These are phyloP conservation scores for Lepidurus arcticus DNA, from an alignment of 1,140 invertebrate species.

Conservation along the genomic window DNA sequence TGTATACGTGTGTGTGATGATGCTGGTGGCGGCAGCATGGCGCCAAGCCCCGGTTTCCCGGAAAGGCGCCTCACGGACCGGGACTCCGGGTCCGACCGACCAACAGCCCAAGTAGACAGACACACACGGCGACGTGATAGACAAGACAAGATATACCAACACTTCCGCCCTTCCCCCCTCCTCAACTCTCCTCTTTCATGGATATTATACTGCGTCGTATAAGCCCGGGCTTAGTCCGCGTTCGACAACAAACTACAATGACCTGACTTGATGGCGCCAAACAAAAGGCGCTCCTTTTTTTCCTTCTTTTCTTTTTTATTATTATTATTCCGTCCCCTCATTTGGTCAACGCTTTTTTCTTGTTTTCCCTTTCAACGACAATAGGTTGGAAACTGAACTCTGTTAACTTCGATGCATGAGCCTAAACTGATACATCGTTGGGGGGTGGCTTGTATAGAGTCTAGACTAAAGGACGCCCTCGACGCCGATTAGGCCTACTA, in stretches of 20 bases:
- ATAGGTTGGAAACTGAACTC: not conserved
- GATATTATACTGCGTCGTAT: constrained; percentile 22
- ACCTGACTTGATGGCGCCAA: constrained; percentile 20
- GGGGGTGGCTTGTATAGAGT: not conserved
- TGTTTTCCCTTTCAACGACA: not conserved
- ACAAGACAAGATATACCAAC: constrained; percentile 19
- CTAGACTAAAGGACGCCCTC: not conserved
- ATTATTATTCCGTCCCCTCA: not conserved
- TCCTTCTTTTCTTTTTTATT: not conserved
- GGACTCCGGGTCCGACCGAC: not conserved
- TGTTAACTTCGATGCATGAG: not conserved
- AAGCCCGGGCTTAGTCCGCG: constrained; percentile 5
- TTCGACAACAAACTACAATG: constrained; percentile 19
- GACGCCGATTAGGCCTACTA: constrained; percentile 20
- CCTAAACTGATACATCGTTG: not conserved
- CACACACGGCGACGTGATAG: constrained; percentile 20
- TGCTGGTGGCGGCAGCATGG: not conserved
- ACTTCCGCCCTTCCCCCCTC: constrained; percentile 1
- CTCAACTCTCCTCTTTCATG: constrained; percentile 9
- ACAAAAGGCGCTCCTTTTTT: constrained; percentile 18
- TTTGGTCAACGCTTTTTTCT: not conserved
- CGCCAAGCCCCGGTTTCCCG: constrained; percentile 16
- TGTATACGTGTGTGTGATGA: not conserved
- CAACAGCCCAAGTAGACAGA: constrained; percentile 2
- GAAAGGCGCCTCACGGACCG: constrained; percentile 16